Conservation (phyloP, 2,797 vertebrate genomes). For the Hemitrygon akajei region DNA sequence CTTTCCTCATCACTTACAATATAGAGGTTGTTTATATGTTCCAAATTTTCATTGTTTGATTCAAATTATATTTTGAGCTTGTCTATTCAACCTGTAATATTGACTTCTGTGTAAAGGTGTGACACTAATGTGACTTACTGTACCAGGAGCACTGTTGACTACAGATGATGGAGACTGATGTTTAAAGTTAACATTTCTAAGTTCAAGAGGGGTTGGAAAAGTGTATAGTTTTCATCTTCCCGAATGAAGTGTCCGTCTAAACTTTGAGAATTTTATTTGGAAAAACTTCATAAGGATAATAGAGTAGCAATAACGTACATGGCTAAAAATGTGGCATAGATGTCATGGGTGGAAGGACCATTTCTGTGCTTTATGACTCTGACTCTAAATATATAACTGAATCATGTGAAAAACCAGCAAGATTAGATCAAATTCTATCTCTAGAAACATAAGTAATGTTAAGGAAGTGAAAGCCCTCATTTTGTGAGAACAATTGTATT, state of each 20-base stretch:
- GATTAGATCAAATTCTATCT: background rate
- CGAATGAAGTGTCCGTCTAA: no score
- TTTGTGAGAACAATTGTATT: background rate
- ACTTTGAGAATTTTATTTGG: background rate
- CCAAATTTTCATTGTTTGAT: background rate
- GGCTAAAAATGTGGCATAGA: no score
- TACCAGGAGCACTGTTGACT: background rate
- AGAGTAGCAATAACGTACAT: no score
- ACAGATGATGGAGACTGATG: background rate
- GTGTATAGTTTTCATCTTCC: background rate
- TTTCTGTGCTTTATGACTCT: no score
- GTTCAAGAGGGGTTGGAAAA: background rate
- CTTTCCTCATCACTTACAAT: no score
- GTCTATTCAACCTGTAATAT: background rate
- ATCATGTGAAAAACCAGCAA: background rate
- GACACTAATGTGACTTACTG: background rate
- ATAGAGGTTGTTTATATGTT: background rate
- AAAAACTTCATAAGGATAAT: background rate
- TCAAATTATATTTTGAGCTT: background rate
- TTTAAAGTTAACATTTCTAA: background rate
- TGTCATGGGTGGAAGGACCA: no score
- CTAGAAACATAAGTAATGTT: background rate
- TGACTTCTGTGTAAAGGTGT: background rate
- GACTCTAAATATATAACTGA: background rate
- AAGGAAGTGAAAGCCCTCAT: background rate